Base-by-base conservation (phyloP, 2,888 invertebrate species). In the Invenusta paracnida region DNA sequence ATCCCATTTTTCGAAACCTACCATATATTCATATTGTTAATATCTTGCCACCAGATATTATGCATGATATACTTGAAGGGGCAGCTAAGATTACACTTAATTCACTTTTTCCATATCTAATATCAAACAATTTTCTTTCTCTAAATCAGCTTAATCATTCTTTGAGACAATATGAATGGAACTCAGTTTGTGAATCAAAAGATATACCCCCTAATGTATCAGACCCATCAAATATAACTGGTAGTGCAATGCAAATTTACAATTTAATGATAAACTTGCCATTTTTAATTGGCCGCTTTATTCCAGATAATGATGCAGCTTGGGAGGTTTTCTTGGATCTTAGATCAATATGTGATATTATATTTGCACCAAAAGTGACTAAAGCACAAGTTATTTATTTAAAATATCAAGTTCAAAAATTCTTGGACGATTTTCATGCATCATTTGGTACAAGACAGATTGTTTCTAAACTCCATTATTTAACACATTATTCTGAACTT, bases 51-150 rank as follows among this genome's bases (percentile, higher is more conserved):
- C 79, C 79, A 11, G 79, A 79, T 27, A 79, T 79, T 11, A 79
- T 79, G 79, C 79, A 79, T 79, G 79, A 79, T n/a, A 25, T 79
- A n/a, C n/a, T 79, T 2, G 79, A 79, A 79, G 79, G 79, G 28
- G 5, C 28, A 2, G n/a, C 28, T n/a, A 79, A 79, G n/a, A 2
- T 11, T 5, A 79, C 79, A 11, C 5, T 79, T 5, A 11, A 2
- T 25, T n/a, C 2, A 79, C 5, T 79, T 5, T 25, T 79, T 5
- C 2, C 2, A 5, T 23, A 2, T 11, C 23, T 79, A n/a, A 79
- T 79, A 79, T 79, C 79, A 5, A n/a, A 79, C 5, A 79, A 23
- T 11, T 5, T 25, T 79, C 79, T 79, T 11, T 11, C 79, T 23
- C 2, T n/a, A 27, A 79, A 79, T 2, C 79, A 25, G 23, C 28